These are phyloP conservation scores for Chascanopsetta lugubris DNA, from an alignment of 2,113 vertebrate species.

Conservation along the genomic window DNA sequence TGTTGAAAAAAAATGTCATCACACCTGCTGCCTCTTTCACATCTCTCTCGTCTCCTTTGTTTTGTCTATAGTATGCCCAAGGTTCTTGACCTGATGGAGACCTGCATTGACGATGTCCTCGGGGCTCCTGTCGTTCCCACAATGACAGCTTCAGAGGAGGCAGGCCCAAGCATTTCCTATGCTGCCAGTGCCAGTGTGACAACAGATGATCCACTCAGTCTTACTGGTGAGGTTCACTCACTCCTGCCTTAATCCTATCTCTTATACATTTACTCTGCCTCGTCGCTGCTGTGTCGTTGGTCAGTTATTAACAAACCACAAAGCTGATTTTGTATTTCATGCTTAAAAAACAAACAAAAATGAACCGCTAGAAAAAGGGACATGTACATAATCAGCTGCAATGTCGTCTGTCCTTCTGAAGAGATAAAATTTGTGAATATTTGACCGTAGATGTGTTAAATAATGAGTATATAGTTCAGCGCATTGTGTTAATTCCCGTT, in stretches of 20 bases:
- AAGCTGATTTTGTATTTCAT: background rate
- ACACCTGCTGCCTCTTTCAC: background rate
- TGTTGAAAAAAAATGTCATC: no score
- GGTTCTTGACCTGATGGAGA: conserved; percentile 84
- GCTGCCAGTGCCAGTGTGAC: conserved; percentile 54
- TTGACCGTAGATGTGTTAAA: no score
- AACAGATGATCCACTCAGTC: conserved; percentile 67
- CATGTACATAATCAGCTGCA: background rate
- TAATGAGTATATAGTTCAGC: no score
- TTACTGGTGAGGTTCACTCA: conserved; percentile 78
- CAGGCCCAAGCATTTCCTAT: conserved; percentile 47
- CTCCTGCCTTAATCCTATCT: no score
- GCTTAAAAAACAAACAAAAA: background rate
- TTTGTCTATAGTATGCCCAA: conserved; percentile 79
- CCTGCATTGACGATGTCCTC: conserved; percentile 80
- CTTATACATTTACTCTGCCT: no score
- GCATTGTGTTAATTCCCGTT: background rate
- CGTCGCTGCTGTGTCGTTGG: background rate
- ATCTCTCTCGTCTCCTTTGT: background rate
- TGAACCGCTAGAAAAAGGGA: background rate
- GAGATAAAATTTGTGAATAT: no score
- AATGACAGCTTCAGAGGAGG: conserved; percentile 70
- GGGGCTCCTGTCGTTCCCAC: conserved; percentile 61
- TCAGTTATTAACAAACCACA: background rate
- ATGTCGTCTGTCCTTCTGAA: no score